Percentiles rank a stretch among this genome's conserved stretches.
Evolutionary conservation across 2,888 invertebrate genomes (phyloP).

Genomic region (Leuctra nigra): DNA sequence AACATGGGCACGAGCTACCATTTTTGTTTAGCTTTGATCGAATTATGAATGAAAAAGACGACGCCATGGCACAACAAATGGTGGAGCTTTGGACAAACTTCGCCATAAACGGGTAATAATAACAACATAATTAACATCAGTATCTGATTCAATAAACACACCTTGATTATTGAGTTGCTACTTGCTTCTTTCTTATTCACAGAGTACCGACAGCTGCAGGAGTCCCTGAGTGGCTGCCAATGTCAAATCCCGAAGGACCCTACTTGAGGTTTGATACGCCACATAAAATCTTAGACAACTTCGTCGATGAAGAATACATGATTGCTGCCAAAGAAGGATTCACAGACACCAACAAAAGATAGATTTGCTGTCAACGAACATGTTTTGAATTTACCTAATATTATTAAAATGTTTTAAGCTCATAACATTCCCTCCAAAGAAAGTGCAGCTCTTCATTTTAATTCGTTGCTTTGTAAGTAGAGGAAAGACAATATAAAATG

Average conservation of each 20-base stretch:
- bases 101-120: constrained; percentile 37
- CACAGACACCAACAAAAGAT: too few relatives aligned
- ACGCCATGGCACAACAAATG: constrained; percentile 41
- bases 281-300: constrained; percentile 26
- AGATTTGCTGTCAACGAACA: too few relatives aligned
- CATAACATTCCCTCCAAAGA: too few relatives aligned
- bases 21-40: constrained; percentile 49
- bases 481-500: too few relatives aligned
- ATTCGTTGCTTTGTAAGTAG: too few relatives aligned
- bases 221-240: constrained; percentile 34
- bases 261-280: constrained; percentile 32
- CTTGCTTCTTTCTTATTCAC: too few relatives aligned
- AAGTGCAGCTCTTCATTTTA: too few relatives aligned
- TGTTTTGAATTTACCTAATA: too few relatives aligned
- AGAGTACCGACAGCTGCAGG: too few relatives aligned
- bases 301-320: constrained; percentile 31
- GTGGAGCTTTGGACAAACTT: constrained; percentile 43
- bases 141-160: too few relatives aligned
- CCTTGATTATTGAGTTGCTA: too few relatives aligned
- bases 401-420: too few relatives aligned
- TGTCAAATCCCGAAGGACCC: constrained; percentile 32
- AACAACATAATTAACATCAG: neutral
- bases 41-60: constrained; percentile 38
- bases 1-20: constrained; percentile 54
- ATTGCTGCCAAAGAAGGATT: constrained; percentile 31